Evolutionary conservation across 2,888 invertebrate genomes (phyloP).

Genomic region (Baccha elongata): DNA sequence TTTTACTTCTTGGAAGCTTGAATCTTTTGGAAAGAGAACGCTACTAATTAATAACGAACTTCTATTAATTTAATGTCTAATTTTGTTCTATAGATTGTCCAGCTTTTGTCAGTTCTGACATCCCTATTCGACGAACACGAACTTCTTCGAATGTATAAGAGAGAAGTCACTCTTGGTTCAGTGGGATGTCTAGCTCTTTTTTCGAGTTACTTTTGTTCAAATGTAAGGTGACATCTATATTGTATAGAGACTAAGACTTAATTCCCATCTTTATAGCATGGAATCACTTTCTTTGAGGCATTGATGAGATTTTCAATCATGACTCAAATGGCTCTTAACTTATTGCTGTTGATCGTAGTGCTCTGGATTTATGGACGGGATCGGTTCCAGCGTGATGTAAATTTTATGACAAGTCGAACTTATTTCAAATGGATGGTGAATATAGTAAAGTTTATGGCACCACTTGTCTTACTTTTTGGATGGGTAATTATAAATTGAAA

Average conservation of each 20-base stretch:
- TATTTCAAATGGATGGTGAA: constrained; percentile 81
- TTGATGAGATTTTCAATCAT: background rate
- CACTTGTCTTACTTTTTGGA: constrained; percentile 74
- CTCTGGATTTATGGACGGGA: constrained; percentile 89
- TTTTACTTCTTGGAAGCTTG: constrained; percentile 89
- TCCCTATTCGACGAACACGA: constrained; percentile 79
- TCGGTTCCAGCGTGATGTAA: constrained; percentile 85
- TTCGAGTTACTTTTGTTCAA: constrained; percentile 77
- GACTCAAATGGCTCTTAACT: constrained; percentile 90
- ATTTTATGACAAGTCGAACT: constrained; percentile 88
- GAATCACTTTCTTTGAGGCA: too few relatives aligned
- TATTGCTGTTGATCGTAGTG: constrained; percentile 89
- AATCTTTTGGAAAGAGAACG: constrained; percentile 87
- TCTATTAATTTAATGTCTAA: background rate
- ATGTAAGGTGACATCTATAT: too few relatives aligned
- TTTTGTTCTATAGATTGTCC: constrained; percentile 5
- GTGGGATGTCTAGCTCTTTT: constrained; percentile 71
- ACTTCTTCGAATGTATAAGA: constrained; percentile 75
- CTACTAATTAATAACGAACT: background rate
- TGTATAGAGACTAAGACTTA: too few relatives aligned
- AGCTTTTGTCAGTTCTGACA: constrained; percentile 68
- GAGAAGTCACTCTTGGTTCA: constrained; percentile 74
- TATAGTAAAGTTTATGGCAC: constrained; percentile 78
- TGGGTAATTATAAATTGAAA: too few relatives aligned
- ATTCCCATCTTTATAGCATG: too few relatives aligned